Conservation (phyloP, 1,140 invertebrate species). For the Cotesia chilonis region DNA sequence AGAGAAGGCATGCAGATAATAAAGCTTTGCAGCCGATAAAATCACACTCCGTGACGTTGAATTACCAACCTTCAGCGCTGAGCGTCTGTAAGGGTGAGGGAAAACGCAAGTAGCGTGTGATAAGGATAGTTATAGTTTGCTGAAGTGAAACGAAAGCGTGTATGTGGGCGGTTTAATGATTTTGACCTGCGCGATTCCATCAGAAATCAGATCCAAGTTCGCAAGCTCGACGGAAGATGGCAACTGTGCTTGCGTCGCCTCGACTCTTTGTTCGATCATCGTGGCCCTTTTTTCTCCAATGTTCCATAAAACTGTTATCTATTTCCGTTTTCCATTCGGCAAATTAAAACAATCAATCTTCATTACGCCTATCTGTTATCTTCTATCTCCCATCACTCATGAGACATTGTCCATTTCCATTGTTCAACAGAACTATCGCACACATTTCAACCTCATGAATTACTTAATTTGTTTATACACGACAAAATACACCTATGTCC, state of each 20-base stretch:
- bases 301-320: neutral
- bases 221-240: conserved; percentile 51
- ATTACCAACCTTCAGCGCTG: conserved; percentile 47
- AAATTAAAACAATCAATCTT: too few species aligned
- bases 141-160: conserved; percentile 13
- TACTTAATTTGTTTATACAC: too few species aligned
- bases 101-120: conserved; percentile 5
- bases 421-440: too few species aligned
- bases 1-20: conserved; percentile 16
- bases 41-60: conserved; percentile 48
- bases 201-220: conserved; percentile 36
- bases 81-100: conserved; percentile 33
- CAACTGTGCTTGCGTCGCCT: conserved; percentile 42
- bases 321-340: too few species aligned
- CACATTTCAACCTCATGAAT: too few species aligned
- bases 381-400: too few species aligned
- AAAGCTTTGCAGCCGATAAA: conserved; percentile 56
- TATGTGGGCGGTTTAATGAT: conserved; percentile 39
- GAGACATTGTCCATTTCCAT: too few species aligned
- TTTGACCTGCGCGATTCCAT: conserved; percentile 39
- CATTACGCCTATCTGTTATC: too few species aligned
- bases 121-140: conserved; percentile 23
- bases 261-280: neutral
- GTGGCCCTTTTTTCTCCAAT: too few species aligned
- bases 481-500: too few species aligned